Conservation (phyloP, 2,888 invertebrate species). For the Nezara viridula region DNA sequence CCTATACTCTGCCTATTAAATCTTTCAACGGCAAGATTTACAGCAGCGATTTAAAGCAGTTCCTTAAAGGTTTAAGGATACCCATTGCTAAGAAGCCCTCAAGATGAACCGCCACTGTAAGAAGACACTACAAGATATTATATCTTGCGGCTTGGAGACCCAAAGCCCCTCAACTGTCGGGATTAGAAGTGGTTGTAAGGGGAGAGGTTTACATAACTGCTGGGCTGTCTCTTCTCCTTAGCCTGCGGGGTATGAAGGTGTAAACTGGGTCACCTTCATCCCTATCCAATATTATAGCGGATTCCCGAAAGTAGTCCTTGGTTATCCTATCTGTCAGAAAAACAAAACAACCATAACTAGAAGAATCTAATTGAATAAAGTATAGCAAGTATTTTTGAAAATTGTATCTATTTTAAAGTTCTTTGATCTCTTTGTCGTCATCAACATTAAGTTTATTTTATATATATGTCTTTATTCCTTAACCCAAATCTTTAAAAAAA, state of each 20-base stretch:
- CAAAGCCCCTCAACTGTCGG: conserved; percentile 27
- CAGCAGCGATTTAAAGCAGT: conserved; percentile 10
- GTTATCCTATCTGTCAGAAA: neutral
- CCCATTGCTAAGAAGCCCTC: neutral
- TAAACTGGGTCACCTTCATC: neutral
- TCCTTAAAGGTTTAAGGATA: neutral
- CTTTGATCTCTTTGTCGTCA: too few relatives aligned
- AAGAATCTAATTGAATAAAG: too few relatives aligned
- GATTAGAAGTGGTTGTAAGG: conserved; percentile 30
- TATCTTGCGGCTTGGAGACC: conserved; percentile 5
- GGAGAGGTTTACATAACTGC: conserved; percentile 18
- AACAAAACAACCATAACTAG: too few relatives aligned
- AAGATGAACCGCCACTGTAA: conserved; percentile 17
- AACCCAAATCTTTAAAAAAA: too few relatives aligned
- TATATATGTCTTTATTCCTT: too few relatives aligned
- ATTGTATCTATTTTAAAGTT: too few relatives aligned
- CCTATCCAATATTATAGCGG: neutral
- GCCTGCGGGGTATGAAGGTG: neutral
- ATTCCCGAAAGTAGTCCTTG: neutral
- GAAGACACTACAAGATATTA: conserved; percentile 41
- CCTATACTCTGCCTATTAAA: too few relatives aligned
- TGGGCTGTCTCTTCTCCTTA: neutral
- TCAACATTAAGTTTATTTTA: too few relatives aligned
- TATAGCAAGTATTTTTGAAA: too few relatives aligned
- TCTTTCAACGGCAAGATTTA: neutral